Evolutionary conservation across 2,113 vertebrate genomes (phyloP).

Genomic region (Plotosus lineatus): DNA sequence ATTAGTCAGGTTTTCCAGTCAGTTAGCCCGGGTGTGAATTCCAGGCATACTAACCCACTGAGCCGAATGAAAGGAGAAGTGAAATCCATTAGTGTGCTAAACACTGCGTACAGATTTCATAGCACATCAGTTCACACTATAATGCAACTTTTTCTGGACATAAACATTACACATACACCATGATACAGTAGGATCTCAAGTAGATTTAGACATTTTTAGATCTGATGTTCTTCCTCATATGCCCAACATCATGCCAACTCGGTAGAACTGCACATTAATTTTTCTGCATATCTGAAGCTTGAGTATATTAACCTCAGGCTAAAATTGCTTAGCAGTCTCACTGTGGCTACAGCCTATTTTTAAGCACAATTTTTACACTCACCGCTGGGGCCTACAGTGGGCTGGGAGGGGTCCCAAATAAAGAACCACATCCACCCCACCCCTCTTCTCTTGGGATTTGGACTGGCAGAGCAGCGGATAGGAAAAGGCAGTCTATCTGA

Average conservation of each 20-base stretch:
- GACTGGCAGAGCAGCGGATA: constrained; percentile 18
- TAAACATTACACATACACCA: not conserved
- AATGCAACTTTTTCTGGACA: not conserved
- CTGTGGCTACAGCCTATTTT: constrained; percentile 43
- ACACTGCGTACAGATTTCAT: not conserved
- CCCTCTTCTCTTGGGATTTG: constrained; percentile 36
- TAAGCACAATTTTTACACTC: constrained; percentile 36
- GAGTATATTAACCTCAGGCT: not conserved
- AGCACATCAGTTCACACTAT: not conserved
- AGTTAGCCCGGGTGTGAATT: constrained; percentile 52
- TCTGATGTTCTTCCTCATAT: not conserved
- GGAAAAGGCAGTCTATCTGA: constrained; percentile 15
- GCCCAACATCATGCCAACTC: not conserved
- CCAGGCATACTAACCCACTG: constrained; percentile 40
- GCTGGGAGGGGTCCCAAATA: constrained; percentile 45
- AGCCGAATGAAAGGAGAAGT: constrained; percentile 33
- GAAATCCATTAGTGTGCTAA: constrained; percentile 36
- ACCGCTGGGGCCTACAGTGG: constrained; percentile 5
- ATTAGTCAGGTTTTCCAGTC: constrained; percentile 56
- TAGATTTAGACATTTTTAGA: constrained; percentile 22
- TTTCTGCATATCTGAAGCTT: constrained; percentile 5
- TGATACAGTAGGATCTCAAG: not conserved
- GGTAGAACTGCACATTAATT: not conserved
- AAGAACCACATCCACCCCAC: constrained; percentile 46
- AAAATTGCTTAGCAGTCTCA: constrained; percentile 7